Evolutionary conservation across 2,888 invertebrate species (phyloP).

Genomic region (Rhaphigaster nebulosa): DNA sequence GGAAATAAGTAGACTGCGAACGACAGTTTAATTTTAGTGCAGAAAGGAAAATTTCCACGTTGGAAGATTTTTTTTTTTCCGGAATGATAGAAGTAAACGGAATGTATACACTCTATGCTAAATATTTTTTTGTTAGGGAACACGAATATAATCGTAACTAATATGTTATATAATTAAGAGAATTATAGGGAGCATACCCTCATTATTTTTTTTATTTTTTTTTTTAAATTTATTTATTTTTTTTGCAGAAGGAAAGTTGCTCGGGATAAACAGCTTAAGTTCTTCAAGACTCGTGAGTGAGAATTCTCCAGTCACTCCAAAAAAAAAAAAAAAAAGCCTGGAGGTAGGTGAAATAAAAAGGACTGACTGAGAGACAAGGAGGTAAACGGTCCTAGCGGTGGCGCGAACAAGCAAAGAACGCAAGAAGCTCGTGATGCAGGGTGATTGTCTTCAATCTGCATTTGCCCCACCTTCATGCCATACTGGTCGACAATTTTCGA

Average conservation of each 20-base stretch:
- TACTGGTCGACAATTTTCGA: conserved; percentile 48
- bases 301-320: conserved; percentile 23
- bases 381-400: neutral
- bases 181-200: too few relatives aligned
- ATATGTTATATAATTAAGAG: too few relatives aligned
- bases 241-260: neutral
- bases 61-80: too few relatives aligned
- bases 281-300: conserved; percentile 25
- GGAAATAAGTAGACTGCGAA: too few relatives aligned
- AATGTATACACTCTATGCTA: too few relatives aligned
- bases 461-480: conserved; percentile 48
- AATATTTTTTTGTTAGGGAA: too few relatives aligned
- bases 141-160: too few relatives aligned
- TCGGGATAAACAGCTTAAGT: neutral
- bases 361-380: conserved; percentile 17
- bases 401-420: conserved; percentile 29
- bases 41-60: too few relatives aligned
- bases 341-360: conserved; percentile 28
- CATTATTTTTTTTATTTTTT: neutral
- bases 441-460: conserved; percentile 38
- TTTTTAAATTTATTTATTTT: neutral
- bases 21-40: too few relatives aligned
- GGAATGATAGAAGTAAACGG: too few relatives aligned
- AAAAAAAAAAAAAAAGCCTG: neutral
- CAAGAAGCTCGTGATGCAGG: conserved; percentile 21